Percentiles rank a stretch among this genome's conserved stretches.
Conservation (phyloP, 2,888 invertebrate genomes). For the Nomada lathburiana region DNA sequence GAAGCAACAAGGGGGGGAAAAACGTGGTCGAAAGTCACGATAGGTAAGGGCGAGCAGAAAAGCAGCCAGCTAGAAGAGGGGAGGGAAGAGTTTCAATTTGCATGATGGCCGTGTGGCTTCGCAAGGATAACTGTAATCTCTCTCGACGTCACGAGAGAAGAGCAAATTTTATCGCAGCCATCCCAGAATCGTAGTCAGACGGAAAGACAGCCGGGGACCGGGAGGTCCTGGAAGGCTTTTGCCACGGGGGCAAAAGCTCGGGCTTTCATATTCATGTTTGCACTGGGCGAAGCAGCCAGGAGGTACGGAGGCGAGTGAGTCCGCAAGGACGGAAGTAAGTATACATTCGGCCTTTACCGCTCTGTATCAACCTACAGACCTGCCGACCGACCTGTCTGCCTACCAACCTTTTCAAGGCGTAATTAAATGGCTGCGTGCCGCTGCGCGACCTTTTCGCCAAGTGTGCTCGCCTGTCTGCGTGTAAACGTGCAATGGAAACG, state of each 20-base stretch:
- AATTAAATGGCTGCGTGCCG: slow-evolving; percentile 75
- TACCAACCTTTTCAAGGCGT: slow-evolving; percentile 76
- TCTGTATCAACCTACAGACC: slow-evolving; percentile 66
- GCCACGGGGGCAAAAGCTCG: slow-evolving; percentile 74
- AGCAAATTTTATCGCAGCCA: slow-evolving; percentile 74
- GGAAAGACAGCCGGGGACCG: slow-evolving; percentile 50
- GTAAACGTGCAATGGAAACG: slow-evolving; percentile 51
- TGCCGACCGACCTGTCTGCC: slow-evolving; percentile 67
- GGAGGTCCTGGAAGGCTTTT: slow-evolving; percentile 70
- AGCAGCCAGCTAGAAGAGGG: background rate
- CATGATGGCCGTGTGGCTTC: slow-evolving; percentile 73
- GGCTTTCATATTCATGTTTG: slow-evolving; percentile 78
- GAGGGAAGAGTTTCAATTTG: slow-evolving; percentile 71
- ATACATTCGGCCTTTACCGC: slow-evolving; percentile 70
- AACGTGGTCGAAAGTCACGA: background rate
- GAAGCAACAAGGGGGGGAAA: background rate
- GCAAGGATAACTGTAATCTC: slow-evolving; percentile 74
- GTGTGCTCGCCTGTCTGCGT: slow-evolving; percentile 46
- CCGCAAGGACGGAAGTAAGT: slow-evolving; percentile 74
- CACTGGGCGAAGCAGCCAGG: slow-evolving; percentile 69
- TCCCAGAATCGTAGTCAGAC: slow-evolving; percentile 44
- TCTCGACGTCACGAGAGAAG: slow-evolving; percentile 68
- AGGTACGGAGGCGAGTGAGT: slow-evolving; percentile 61
- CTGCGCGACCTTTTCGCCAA: slow-evolving; percentile 59
- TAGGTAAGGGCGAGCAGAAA: slow-evolving; percentile 5